phyloP scores from a whole-genome alignment of 2,797 vertebrate species.

The Gouania willdenowi region DNA sequence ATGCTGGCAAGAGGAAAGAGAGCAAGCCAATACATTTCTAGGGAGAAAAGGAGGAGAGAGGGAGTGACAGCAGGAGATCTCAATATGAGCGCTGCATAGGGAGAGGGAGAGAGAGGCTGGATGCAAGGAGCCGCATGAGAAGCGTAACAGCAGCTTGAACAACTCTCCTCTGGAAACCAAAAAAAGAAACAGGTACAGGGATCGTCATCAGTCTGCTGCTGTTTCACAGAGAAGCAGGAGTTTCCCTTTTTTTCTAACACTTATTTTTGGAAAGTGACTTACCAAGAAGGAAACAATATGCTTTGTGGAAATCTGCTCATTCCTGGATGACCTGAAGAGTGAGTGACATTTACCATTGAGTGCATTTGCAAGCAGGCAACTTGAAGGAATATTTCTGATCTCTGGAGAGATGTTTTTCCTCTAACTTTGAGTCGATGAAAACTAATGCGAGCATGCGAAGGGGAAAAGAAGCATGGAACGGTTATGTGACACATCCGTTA shows the following conservation, averaged over 20 bases:
- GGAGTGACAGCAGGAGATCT: slow-evolving; percentile 11
- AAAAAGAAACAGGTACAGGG: background rate
- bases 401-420: background rate
- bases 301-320: background rate
- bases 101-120: slow-evolving; percentile 11
- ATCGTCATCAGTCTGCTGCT: background rate
- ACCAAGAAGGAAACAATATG: background rate
- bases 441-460: background rate
- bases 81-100: slow-evolving; percentile 1
- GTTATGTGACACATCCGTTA: slow-evolving; percentile 19
- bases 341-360: slow-evolving; percentile 24
- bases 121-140: slow-evolving; percentile 8
- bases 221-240: background rate
- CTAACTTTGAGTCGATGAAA: background rate
- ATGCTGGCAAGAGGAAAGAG: slow-evolving; percentile 3
- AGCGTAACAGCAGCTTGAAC: slow-evolving; percentile 17
- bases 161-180: slow-evolving; percentile 5
- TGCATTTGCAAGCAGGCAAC: background rate
- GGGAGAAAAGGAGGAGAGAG: slow-evolving; percentile 7
- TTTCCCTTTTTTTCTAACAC: background rate
- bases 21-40: slow-evolving; percentile 9
- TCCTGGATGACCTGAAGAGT: slow-evolving; percentile 1
- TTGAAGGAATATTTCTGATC: slow-evolving; percentile 2
- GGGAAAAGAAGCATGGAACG: slow-evolving; percentile 19
- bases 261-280: background rate